Evolutionary conservation across 2,113 vertebrate genomes (phyloP).

Genomic region (Bagarius yarrelli): DNA sequence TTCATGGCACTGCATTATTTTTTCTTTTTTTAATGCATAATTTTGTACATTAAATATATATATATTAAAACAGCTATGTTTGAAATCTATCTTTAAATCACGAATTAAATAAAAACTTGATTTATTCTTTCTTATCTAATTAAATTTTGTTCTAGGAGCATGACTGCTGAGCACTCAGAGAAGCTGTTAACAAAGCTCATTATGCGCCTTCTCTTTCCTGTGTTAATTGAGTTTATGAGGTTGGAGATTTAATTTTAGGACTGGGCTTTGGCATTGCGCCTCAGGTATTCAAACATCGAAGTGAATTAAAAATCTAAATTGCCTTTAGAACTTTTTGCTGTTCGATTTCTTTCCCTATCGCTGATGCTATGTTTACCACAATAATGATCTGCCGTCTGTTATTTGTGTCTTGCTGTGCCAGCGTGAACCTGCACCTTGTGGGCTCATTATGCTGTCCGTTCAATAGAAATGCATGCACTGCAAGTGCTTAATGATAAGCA

Average conservation of each 20-base stretch:
- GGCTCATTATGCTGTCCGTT: conserved; percentile 1
- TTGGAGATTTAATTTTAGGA: not conserved
- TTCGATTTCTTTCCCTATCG: not conserved
- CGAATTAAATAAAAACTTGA: not conserved
- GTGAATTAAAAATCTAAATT: not conserved
- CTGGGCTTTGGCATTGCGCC: not conserved
- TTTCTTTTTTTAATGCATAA: not conserved
- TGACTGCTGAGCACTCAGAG: not conserved
- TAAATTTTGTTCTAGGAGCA: not conserved
- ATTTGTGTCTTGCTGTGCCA: conserved; percentile 29
- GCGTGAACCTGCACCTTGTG: not conserved
- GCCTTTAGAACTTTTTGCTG: not conserved
- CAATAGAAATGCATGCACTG: conserved; percentile 8
- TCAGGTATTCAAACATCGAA: conserved; percentile 13
- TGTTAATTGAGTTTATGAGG: conserved; percentile 19
- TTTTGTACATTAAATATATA: not conserved
- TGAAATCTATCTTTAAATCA: not conserved
- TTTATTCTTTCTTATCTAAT: not conserved
- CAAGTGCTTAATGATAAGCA: conserved; percentile 57
- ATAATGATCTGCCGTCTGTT: conserved; percentile 23
- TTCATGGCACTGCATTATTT: not conserved
- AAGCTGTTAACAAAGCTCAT: not conserved
- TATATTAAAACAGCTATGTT: not conserved
- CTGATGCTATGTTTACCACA: not conserved
- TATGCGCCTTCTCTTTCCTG: not conserved